Conservation (phyloP, 2,888 invertebrate genomes). For the Harpagoxenus sublaevis region DNA sequence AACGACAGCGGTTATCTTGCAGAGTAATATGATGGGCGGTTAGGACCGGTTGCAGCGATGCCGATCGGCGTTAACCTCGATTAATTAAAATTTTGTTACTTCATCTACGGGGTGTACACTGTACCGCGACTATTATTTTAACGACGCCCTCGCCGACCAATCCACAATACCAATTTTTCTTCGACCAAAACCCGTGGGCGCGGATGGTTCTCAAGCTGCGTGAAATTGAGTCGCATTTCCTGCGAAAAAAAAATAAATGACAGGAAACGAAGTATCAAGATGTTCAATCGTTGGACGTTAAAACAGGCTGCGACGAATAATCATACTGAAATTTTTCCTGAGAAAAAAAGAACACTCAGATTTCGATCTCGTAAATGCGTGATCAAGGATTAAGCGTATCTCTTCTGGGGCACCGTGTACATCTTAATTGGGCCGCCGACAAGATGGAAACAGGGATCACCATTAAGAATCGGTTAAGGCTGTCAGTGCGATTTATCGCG, state of each 20-base stretch:
- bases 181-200: background rate
- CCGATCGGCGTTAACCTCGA: slow-evolving; percentile 43
- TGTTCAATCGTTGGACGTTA: background rate
- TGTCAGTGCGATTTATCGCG: slow-evolving; percentile 43
- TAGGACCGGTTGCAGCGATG: slow-evolving; percentile 29
- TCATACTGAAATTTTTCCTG: background rate
- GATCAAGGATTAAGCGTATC: background rate
- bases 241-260: background rate
- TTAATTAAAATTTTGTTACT: slow-evolving; percentile 50
- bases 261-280: background rate
- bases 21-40: slow-evolving; percentile 45
- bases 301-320: background rate
- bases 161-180: background rate
- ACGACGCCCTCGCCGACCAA: background rate
- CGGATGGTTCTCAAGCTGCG: background rate
- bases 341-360: background rate
- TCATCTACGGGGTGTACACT: slow-evolving; percentile 13
- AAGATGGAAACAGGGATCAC: slow-evolving; percentile 27
- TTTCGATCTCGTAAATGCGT: background rate
- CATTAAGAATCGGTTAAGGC: slow-evolving; percentile 42
- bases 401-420: slow-evolving; percentile 11
- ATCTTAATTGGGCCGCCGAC: slow-evolving; percentile 29
- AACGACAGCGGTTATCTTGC: slow-evolving; percentile 49
- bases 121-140: slow-evolving; percentile 3
- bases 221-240: background rate